Conservation (phyloP, 2,888 invertebrate genomes). For the Incurvaria masculella region DNA sequence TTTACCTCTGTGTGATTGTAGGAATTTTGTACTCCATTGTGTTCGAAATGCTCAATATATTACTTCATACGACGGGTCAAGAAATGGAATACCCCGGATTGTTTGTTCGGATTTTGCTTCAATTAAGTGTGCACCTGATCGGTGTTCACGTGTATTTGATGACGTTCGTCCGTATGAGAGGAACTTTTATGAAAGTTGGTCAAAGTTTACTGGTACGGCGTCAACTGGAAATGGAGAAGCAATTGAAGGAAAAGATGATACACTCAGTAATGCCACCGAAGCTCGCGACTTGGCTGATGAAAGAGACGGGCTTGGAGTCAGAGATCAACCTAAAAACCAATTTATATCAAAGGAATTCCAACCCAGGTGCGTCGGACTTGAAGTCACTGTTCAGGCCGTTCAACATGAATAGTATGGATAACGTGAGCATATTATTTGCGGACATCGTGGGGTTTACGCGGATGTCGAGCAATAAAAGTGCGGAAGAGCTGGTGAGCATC, state of each 20-base stretch:
- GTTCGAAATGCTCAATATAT: constrained; percentile 73
- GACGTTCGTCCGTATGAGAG: constrained; percentile 89
- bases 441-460: constrained; percentile 98
- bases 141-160: constrained; percentile 92
- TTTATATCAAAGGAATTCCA: constrained; percentile 46
- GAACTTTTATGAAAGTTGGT: constrained; percentile 95
- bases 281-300: constrained; percentile 82
- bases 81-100: constrained; percentile 58
- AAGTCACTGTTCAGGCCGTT: constrained; percentile 89
- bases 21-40: constrained; percentile 79
- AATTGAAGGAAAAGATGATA: constrained; percentile 95
- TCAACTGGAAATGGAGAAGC: constrained; percentile 90
- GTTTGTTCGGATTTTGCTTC: constrained; percentile 72
- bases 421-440: constrained; percentile 95
- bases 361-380: constrained; percentile 63
- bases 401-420: constrained; percentile 95
- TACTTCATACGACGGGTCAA: constrained; percentile 44
- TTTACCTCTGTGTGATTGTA: constrained; percentile 79
- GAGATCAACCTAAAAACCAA: constrained; percentile 53
- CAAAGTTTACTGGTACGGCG: constrained; percentile 86
- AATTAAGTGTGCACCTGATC: constrained; percentile 86
- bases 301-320: constrained; percentile 64
- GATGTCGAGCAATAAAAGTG: constrained; percentile 96
- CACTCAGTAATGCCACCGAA: constrained; percentile 96
- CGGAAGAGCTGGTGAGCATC: constrained; percentile 92